Base-by-base conservation (phyloP, 1,140 invertebrate species). In the Sarcophaga peregrina region DNA sequence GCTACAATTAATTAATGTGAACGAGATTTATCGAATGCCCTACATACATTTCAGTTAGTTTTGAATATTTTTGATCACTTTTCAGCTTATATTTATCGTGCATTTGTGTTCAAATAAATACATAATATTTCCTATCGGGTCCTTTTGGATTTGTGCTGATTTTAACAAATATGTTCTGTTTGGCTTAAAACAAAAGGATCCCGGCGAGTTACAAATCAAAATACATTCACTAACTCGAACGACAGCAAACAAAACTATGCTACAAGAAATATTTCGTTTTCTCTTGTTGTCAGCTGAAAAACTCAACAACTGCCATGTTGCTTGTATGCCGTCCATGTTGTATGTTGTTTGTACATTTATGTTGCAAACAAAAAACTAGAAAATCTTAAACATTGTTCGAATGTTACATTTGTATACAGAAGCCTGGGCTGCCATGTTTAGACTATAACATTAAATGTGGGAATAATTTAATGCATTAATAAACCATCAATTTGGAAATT, bases 201-300 rank as follows among this genome's bases (percentile, higher is more conserved):
- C 62, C 62, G 62, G 62, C 62, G 62, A 68, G 62, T 68, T 68
- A 68, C 62, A 68, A 68, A 68, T 68, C 62, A 68, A 68, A 68
- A 68, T 25, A 68, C 62, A 68, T 68, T 68, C 62, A 68, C 62
- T 68, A 68, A 68, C 62, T 68, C 62, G n/a, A 68, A 68, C 62
- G 62, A 68, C 62, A 68, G 62, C 62, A 17, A 68, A 68, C 62
- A 68, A 68, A 68, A 68, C 62, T 68, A 9, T 20, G 62, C 62
- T 20, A 68, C 62, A 68, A 68, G 62, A 68, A 68, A 68, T 68
- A 68, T 68, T 68, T 68, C 62, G 15, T 68, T 68, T 68, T 68
- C 62, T 68, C 62, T 25, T 68, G 62, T 68, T 68, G 8, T 68
- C 62, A 68, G 62, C 8, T 17, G 9, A 20, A 68, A 68, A 68